These are phyloP conservation scores for Leptoteleia sp. DNA, from an alignment of 1,140 invertebrate genomes.

Conservation along the genomic window DNA sequence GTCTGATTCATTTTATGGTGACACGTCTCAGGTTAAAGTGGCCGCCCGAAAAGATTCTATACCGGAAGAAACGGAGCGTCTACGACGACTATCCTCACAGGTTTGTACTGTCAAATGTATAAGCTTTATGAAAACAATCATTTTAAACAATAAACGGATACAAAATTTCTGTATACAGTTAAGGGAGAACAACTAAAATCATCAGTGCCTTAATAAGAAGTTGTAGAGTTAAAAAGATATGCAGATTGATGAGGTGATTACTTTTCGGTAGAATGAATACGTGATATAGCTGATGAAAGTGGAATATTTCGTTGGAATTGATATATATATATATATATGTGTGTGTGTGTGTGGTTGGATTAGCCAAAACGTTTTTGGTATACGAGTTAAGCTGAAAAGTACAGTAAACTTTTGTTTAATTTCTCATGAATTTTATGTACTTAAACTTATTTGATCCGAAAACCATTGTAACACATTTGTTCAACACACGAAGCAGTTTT, in stretches of 20 bases:
- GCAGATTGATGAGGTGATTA: conserved; percentile 19
- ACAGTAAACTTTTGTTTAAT: conserved; percentile 43
- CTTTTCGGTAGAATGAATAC: conserved; percentile 49
- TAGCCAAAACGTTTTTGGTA: conserved; percentile 18
- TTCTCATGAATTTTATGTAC: too few species aligned
- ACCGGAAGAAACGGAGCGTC: conserved; percentile 88
- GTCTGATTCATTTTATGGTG: conserved; percentile 96
- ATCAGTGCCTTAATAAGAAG: too few species aligned
- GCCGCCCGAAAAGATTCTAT: conserved; percentile 93
- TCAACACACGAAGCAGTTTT: too few species aligned
- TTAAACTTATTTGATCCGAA: too few species aligned
- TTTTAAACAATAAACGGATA: conserved; percentile 8
- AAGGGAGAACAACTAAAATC: too few species aligned
- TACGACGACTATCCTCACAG: conserved; percentile 93
- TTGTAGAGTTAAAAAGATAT: too few species aligned
- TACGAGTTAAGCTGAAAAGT: conserved; percentile 7
- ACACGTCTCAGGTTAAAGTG: conserved; percentile 95
- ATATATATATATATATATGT: conserved; percentile 4
- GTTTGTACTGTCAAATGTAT: conserved; percentile 73
- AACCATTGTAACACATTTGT: too few species aligned
- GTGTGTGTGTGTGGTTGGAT: conserved; percentile 1
- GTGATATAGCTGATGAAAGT: conserved; percentile 64
- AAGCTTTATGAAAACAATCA: background rate
- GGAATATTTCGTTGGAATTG: conserved; percentile 63
- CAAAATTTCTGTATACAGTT: conserved; percentile 7